Base-by-base conservation (phyloP, 2,113 vertebrate species). In the Macrotis lagotis region DNA sequence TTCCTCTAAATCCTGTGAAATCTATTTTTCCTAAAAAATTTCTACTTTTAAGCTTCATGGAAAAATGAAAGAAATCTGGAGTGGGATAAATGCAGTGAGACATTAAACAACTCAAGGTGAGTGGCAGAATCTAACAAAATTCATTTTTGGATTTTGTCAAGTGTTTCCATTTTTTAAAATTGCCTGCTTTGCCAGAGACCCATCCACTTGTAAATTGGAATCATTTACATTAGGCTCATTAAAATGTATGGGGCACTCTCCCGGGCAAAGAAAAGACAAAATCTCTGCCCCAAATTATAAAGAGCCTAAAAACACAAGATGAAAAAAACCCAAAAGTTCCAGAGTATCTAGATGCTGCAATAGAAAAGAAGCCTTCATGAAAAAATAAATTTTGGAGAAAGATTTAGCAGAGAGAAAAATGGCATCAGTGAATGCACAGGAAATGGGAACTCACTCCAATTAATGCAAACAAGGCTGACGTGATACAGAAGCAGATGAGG, bases 181-280 rank as follows among this genome's bases (percentile, higher is more conserved):
- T 96, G 25, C 26, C 94, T 92, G 66, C 93, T 94, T 95, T 95
- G 25, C 90, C 96, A 97, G 90, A 37, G 92, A 96, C 96, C 66
- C 96, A 44, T 92, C 94, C 97, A 90, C 92, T 97, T 97, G 90
- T 91, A 95, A 83, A 96, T 95, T 16, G 96, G 89, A 96, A 96
- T 96, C 95, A 94, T 93, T 96, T 93, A 96, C 74, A 97, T 95
- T 91, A 94, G 94, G 96, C 92, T 96, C 96, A 96, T 98, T 97
- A 97, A 97, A 97, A 97, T 96, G 95, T 95, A 96, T 37, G 51
- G 49, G 50, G 48, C 50, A n/a, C 93, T 97, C 95, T 95, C 96
- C 91, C 74, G 93, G 95, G 91, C 31, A 92, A 90, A 48, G 25
- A 49, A 31, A 31, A 90, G 89, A 96, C 74, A 93, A 93, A 96